Conservation (phyloP, 2,113 vertebrate species). For the Siniperca chuatsi region DNA sequence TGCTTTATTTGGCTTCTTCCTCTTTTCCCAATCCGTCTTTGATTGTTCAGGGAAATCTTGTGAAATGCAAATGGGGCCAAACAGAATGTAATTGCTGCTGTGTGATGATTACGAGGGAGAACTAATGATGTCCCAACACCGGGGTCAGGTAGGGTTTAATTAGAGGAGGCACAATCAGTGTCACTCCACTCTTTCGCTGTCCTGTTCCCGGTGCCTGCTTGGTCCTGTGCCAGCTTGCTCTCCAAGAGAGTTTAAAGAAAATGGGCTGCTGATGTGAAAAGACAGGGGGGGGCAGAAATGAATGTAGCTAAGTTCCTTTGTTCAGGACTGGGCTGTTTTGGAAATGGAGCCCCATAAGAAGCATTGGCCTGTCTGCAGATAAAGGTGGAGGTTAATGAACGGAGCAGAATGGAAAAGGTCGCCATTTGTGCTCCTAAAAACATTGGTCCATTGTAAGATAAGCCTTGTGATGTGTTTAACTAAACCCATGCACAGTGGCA, state of each 20-base stretch:
- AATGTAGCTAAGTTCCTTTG: conserved; percentile 73
- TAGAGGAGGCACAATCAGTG: conserved; percentile 96
- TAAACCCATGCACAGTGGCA: conserved; percentile 3
- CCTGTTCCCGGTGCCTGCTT: conserved; percentile 81
- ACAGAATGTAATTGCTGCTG: conserved; percentile 93
- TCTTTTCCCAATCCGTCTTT: conserved; percentile 68
- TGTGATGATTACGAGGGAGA: conserved; percentile 92
- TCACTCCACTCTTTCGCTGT: conserved; percentile 88
- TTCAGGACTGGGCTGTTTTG: conserved; percentile 75
- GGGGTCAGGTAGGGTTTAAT: conserved; percentile 98
- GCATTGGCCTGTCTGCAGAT: conserved; percentile 57
- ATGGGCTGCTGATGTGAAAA: conserved; percentile 87
- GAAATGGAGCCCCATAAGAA: conserved; percentile 63
- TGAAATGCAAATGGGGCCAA: conserved; percentile 91
- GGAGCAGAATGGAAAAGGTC: conserved; percentile 49
- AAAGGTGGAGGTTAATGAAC: conserved; percentile 72
- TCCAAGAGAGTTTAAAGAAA: conserved; percentile 87
- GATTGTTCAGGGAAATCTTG: conserved; percentile 85
- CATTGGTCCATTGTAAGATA: conserved; percentile 31
- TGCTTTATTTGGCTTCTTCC: conserved; percentile 57
- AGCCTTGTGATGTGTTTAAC: conserved; percentile 7
- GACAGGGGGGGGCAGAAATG: conserved; percentile 76
- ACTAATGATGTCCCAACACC: conserved; percentile 97
- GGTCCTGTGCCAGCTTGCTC: conserved; percentile 89
- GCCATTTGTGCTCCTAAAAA: conserved; percentile 30